phyloP scores from a whole-genome alignment of 2,797 vertebrate genomes.

The Ceryle rudis region DNA sequence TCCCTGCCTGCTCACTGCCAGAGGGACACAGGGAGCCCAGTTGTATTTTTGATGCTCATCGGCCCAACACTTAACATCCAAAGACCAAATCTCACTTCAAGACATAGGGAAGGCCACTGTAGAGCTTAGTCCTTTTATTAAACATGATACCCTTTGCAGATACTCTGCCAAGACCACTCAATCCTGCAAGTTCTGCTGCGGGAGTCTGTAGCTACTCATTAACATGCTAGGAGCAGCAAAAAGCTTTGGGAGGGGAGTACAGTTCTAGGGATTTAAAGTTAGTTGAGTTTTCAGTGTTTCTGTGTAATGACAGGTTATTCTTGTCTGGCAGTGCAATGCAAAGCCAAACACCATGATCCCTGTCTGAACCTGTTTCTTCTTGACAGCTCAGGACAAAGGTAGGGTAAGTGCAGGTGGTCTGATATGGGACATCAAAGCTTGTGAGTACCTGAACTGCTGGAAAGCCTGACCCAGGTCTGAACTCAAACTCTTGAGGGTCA shows the following conservation, averaged over 20 bases:
- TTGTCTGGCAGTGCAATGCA: not conserved
- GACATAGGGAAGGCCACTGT: conserved; percentile 15
- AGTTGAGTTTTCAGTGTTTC: conserved; percentile 2
- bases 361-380: not conserved
- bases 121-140: conserved; percentile 21
- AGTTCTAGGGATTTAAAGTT: not conserved
- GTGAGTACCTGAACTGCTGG: not conserved
- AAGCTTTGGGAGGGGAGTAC: not conserved
- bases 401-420: not conserved
- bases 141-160: conserved; percentile 36
- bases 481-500: not conserved
- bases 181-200: not conserved
- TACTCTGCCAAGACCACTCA: conserved; percentile 29
- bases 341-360: not conserved
- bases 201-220: not conserved
- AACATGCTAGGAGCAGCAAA: not conserved
- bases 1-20: conserved; percentile 28
- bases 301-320: not conserved
- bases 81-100: conserved; percentile 56
- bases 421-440: not conserved
- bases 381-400: not conserved
- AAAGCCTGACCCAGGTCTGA: not conserved
- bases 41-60: not conserved
- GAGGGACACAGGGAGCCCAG: not conserved
- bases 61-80: conserved; percentile 35